phyloP scores from a whole-genome alignment of 2,113 vertebrate genomes.

The Larimichthys polyactis region DNA sequence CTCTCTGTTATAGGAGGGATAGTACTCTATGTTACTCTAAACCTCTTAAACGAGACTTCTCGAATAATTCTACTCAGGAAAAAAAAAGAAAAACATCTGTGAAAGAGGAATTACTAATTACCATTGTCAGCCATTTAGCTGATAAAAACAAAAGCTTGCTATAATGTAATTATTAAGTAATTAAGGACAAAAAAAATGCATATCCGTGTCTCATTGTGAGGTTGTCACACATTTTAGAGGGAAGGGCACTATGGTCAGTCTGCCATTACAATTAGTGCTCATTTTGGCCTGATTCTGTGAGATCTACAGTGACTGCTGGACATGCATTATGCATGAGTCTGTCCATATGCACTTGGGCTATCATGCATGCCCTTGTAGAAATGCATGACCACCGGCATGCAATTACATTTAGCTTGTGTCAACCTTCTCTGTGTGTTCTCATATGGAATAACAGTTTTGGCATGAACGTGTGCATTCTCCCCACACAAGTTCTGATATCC shows the following conservation, averaged over 20 bases:
- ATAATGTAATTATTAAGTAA: slow-evolving; percentile 27
- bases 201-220: slow-evolving; percentile 22
- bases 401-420: slow-evolving; percentile 71
- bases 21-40: neutral
- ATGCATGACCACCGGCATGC: slow-evolving; percentile 72
- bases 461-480: slow-evolving; percentile 6
- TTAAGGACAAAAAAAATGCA: slow-evolving; percentile 43
- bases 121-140: slow-evolving; percentile 11
- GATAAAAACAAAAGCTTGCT: slow-evolving; percentile 39
- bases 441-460: slow-evolving; percentile 36
- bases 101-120: slow-evolving; percentile 10
- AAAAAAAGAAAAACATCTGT: neutral
- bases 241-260: slow-evolving; percentile 80
- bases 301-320: slow-evolving; percentile 88
- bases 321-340: slow-evolving; percentile 96
- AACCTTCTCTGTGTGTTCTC: slow-evolving; percentile 36
- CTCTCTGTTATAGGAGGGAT: neutral
- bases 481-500: slow-evolving; percentile 4
- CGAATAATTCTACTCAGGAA: neutral
- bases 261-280: slow-evolving; percentile 93
- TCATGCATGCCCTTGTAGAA: slow-evolving; percentile 90
- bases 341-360: slow-evolving; percentile 93
- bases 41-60: slow-evolving; percentile 4
- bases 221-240: slow-evolving; percentile 56
- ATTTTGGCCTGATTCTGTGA: slow-evolving; percentile 86